Base-by-base conservation (phyloP, 2,797 vertebrate genomes). In the Melanotaenia parkinsoni region DNA sequence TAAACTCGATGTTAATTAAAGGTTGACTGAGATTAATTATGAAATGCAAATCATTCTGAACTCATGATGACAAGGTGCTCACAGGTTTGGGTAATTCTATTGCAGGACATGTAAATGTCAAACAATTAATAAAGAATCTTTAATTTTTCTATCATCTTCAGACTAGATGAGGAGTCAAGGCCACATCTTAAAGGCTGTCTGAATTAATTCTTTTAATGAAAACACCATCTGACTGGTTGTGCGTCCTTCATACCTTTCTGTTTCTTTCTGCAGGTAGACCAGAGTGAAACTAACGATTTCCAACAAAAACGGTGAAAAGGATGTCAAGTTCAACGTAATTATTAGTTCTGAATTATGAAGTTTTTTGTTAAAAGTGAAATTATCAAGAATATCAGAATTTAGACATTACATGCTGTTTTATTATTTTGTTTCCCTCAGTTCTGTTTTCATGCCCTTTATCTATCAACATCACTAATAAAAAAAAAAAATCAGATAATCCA, bases 11-110 rank as follows among this genome's bases (percentile, higher is more conserved):
- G 53, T 88, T 90, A 89, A 92, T 83, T 88, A 89, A 89, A 92
- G 76, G 83, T 81, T 82, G 85, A 85, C 85, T 66, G 53, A 76
- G 70, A 89, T 88, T 91, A 90, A 91, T 91, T 90, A 89, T 85
- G 76, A 89, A 87, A 92, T 88, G 85, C 82, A 91, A 90, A 91
- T 90, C 38, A 22, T 56, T 45, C 3, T 83, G 79, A 81, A 79
- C 70, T 79, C 30, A 26, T 14, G 37, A 72, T 4, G 56, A 58
- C 18, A 20, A 76, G 75, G 71, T 71, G 83, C 53, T 51, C 11
- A 47, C 65, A 77, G 74, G 78, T 84, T 78, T 56, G 73, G 81
- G 76, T 82, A 81, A 83, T 24, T 62, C 33, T 20, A 28, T 4
- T 1, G 11, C 2, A 60, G 67, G 40, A 60, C 3, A 22, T 35